These are phyloP conservation scores for Megalops cyprinoides DNA, from an alignment of 2,797 vertebrate species.

Conservation along the genomic window DNA sequence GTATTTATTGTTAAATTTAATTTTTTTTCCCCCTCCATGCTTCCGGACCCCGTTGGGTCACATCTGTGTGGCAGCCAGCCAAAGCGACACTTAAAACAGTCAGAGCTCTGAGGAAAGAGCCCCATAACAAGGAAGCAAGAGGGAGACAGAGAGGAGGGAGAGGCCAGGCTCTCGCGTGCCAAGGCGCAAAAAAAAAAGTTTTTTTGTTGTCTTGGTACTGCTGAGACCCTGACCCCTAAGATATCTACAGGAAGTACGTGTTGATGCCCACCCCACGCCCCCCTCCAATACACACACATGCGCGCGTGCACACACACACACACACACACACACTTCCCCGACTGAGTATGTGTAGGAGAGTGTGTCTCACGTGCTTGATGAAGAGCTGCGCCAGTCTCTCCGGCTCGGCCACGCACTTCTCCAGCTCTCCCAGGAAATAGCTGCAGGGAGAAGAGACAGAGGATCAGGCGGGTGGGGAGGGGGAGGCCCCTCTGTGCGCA, in stretches of 20 bases:
- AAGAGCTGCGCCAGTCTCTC: conserved; percentile 95
- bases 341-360: background rate
- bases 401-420: conserved; percentile 97
- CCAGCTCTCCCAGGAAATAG: conserved; percentile 98
- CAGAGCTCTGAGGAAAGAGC: background rate
- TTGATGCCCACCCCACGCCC: background rate
- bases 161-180: background rate
- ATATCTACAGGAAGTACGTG: conserved; percentile 50
- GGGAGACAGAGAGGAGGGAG: conserved; percentile 23
- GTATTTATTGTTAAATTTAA: background rate
- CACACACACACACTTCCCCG: background rate
- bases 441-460: conserved; percentile 64
- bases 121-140: too few species aligned
- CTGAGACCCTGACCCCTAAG: conserved; percentile 53
- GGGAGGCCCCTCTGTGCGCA: background rate
- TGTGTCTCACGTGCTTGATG: conserved; percentile 93
- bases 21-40: background rate
- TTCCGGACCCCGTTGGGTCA: conserved; percentile 1
- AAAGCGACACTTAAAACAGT: background rate
- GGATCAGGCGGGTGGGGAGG: background rate
- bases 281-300: background rate
- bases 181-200: conserved; percentile 27
- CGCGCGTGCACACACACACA: background rate
- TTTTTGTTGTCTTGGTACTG: conserved; percentile 53
- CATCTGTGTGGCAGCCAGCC: conserved; percentile 13